Percentiles rank a stretch among this genome's conserved stretches.
Conservation (phyloP, 2,888 invertebrate genomes). For the Neuroscelio doddi region DNA sequence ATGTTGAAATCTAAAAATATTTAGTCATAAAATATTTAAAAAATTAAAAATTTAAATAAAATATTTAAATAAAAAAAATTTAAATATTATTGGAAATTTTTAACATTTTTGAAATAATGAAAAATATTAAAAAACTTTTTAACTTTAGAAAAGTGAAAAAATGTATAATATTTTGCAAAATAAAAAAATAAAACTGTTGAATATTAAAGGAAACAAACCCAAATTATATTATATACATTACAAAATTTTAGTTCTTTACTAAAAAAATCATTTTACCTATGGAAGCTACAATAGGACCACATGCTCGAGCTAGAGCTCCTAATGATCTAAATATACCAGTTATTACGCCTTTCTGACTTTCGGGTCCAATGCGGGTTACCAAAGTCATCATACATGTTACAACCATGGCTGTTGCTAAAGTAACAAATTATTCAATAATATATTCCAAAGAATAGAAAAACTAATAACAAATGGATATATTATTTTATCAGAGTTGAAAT, state of each 20-base stretch:
- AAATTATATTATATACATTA: too few relatives aligned
- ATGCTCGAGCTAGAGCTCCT: slow-evolving; percentile 93
- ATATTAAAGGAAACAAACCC: too few relatives aligned
- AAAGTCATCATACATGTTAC: slow-evolving; percentile 96
- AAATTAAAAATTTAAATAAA: too few relatives aligned
- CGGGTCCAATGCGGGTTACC: slow-evolving; percentile 87
- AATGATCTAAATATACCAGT: slow-evolving; percentile 95
- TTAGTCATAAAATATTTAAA: too few relatives aligned
- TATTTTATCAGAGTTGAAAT: slow-evolving; percentile 13
- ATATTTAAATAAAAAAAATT: too few relatives aligned
- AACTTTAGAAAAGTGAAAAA: too few relatives aligned
- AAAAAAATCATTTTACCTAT: slow-evolving; percentile 75
- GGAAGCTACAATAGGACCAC: slow-evolving; percentile 92
- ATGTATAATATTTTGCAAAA: too few relatives aligned
- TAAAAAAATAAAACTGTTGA: slow-evolving; percentile 20
- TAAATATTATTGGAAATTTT: too few relatives aligned
- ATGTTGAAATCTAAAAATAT: too few relatives aligned
- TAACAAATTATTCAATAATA: slow-evolving; percentile 27
- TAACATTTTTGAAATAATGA: too few relatives aligned
- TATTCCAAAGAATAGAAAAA: neutral
- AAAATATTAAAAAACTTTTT: too few relatives aligned
- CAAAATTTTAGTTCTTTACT: too few relatives aligned
- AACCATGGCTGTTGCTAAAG: slow-evolving; percentile 88
- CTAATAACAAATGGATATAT: slow-evolving; percentile 10
- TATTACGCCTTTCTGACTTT: slow-evolving; percentile 90